Evolutionary conservation across 2,888 invertebrate species (phyloP).

Genomic region (Dryadula phaetusa): DNA sequence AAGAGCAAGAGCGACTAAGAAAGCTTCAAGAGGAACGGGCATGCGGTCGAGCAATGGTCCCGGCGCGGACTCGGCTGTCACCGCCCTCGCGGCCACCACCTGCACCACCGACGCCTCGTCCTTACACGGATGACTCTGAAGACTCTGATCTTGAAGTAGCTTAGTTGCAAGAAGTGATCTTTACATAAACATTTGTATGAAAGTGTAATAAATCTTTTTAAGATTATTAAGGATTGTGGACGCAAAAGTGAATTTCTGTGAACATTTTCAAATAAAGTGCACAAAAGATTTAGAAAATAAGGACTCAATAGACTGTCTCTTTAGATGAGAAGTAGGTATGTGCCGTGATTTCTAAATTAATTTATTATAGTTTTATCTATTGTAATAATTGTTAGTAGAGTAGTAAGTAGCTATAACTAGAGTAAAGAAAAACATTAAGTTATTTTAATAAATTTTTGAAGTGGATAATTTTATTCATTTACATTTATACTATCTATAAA

Average conservation of each 20-base stretch:
- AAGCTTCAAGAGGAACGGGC: conserved; percentile 92
- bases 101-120: conserved; percentile 65
- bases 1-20: conserved; percentile 91
- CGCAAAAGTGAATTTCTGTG: conserved; percentile 27
- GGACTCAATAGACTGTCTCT: conserved; percentile 20
- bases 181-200: background rate
- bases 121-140: conserved; percentile 87
- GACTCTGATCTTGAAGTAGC: conserved; percentile 93
- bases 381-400: conserved; percentile 18
- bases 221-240: background rate
- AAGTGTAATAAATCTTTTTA: background rate
- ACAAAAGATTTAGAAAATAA: conserved; percentile 38
- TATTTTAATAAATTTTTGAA: conserved; percentile 19
- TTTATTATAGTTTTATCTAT: conserved; percentile 11
- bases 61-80: conserved; percentile 69
- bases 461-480: background rate
- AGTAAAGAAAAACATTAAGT: background rate
- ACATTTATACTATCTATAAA: background rate
- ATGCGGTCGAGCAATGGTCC: conserved; percentile 70
- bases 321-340: conserved; percentile 16
- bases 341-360: conserved; percentile 15
- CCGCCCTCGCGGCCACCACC: conserved; percentile 52
- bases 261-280: conserved; percentile 31
- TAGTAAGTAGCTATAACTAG: conserved; percentile 12
- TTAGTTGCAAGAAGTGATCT: conserved; percentile 64